Percentiles rank a stretch among this genome's conserved stretches.
Evolutionary conservation across 2,888 invertebrate genomes (phyloP).

Genomic region (Sisyra terminalis): DNA sequence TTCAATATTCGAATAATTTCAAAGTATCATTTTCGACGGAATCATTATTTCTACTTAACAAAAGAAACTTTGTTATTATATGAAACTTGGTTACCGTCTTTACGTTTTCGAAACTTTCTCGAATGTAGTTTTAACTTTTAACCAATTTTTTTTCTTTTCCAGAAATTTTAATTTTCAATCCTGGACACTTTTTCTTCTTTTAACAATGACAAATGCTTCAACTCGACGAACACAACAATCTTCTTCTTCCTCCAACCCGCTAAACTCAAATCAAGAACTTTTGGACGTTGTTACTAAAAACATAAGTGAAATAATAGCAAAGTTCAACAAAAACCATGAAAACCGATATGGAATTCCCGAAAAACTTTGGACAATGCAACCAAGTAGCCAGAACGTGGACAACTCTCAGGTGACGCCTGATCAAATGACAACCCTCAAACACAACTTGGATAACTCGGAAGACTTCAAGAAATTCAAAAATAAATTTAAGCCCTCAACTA

Average conservation of each 20-base stretch:
- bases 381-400: not conserved
- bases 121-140: no score
- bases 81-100: no score
- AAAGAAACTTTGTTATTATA: no score
- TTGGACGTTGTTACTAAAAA: constrained; percentile 4
- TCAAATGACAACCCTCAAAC: constrained; percentile 2
- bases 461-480: not conserved
- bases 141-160: not conserved
- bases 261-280: not conserved
- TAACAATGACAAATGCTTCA: not conserved
- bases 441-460: constrained; percentile 4
- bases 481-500: not conserved
- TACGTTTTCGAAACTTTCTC: no score
- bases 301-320: constrained; percentile 2
- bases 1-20: no score
- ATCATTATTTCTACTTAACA: no score
- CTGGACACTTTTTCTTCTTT: not conserved
- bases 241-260: not conserved
- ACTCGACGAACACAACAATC: not conserved
- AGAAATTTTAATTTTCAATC: not conserved
- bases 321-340: not conserved
- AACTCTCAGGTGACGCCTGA: constrained; percentile 1
- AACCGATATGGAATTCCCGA: constrained; percentile 1
- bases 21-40: no score
- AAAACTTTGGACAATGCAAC: constrained; percentile 1